Percentiles rank a stretch among this genome's conserved stretches.
Conservation (phyloP, 2,113 vertebrate species). For the Puntigrus tetrazona region DNA sequence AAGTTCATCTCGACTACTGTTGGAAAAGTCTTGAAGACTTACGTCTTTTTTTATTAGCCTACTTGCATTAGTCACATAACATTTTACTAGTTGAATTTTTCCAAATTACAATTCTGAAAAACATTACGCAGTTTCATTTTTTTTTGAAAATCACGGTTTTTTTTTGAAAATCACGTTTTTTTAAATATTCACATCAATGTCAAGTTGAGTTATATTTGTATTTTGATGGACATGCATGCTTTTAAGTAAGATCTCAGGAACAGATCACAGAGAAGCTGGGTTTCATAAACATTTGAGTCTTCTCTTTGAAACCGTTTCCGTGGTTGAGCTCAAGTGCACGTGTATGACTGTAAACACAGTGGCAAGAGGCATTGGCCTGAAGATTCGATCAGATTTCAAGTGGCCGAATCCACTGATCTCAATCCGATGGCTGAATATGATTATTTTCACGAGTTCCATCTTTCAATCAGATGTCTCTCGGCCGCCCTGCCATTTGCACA, state of each 20-base stretch:
- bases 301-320: slow-evolving; percentile 60
- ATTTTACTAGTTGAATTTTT: too few species aligned
- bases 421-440: slow-evolving; percentile 33
- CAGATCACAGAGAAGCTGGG: background rate
- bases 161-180: too few species aligned
- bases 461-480: slow-evolving; percentile 48
- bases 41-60: too few species aligned
- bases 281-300: slow-evolving; percentile 51
- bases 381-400: slow-evolving; percentile 58
- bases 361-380: slow-evolving; percentile 45
- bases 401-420: slow-evolving; percentile 41
- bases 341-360: slow-evolving; percentile 50
- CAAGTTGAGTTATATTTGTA: background rate
- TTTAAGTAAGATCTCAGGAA: background rate
- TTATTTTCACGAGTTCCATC: slow-evolving; percentile 38
- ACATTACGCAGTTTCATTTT: too few species aligned
- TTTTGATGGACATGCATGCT: background rate
- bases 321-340: slow-evolving; percentile 52
- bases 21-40: too few species aligned
- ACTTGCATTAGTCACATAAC: too few species aligned
- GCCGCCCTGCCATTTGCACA: slow-evolving; percentile 49
- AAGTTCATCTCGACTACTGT: too few species aligned
- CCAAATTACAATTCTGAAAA: too few species aligned
- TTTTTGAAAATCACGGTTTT: too few species aligned
- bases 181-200: too few species aligned